Evolutionary conservation across 2,113 vertebrate genomes (phyloP).

Genomic region (Neolamprologus variostigma): DNA sequence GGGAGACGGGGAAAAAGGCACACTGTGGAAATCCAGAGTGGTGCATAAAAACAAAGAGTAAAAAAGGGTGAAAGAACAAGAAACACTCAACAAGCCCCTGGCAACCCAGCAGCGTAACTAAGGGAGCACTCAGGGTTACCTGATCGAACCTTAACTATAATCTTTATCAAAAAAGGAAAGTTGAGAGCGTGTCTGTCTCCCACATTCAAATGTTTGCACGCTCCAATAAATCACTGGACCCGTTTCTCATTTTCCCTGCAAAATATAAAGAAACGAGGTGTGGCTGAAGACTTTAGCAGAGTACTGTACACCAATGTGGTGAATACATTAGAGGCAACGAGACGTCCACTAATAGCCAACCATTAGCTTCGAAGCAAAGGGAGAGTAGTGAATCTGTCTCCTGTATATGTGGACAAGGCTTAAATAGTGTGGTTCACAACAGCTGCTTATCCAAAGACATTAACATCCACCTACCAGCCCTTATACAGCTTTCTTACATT

Average conservation of each 20-base stretch:
- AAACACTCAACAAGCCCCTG: background rate
- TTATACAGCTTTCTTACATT: background rate
- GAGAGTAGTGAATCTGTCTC: background rate
- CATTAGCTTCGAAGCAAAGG: background rate
- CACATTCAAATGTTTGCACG: background rate
- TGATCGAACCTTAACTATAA: accelerated
- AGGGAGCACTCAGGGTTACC: background rate
- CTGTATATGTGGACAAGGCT: background rate
- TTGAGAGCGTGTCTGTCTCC: background rate
- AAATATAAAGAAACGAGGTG: background rate
- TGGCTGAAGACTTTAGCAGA: background rate
- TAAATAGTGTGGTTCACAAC: background rate
- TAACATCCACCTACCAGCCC: background rate
- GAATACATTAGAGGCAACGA: background rate
- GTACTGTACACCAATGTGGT: background rate
- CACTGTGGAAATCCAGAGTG: background rate
- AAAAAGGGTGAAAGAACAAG: background rate
- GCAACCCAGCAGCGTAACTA: background rate
- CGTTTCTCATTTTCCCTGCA: background rate
- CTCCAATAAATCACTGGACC: background rate
- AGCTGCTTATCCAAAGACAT: background rate
- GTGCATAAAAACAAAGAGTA: background rate
- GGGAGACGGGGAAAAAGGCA: accelerated
- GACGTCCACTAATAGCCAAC: background rate
- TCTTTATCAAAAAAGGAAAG: background rate